These are phyloP conservation scores for Corythaixoides concolor DNA, from an alignment of 2,113 vertebrate species.

Conservation along the genomic window DNA sequence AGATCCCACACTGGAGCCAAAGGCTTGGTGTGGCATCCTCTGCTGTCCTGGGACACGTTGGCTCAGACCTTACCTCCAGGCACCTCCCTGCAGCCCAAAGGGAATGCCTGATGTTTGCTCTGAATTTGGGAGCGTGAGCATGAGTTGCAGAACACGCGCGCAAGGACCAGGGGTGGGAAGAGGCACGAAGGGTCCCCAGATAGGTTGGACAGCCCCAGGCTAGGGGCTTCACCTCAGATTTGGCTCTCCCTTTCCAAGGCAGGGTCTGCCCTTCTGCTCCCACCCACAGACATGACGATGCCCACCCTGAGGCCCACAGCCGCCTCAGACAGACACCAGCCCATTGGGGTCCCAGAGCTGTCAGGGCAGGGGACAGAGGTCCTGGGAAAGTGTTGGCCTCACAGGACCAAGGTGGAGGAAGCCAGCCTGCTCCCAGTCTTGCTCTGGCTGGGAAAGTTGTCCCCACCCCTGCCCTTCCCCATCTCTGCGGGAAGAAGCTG, in stretches of 20 bases:
- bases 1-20: background rate
- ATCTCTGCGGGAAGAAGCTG: background rate
- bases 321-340: fast-evolving
- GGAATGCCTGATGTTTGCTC: background rate
- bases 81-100: background rate
- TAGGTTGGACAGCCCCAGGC: background rate
- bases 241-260: background rate
- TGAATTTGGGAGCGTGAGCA: no score
- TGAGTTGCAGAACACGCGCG: fast-evolving
- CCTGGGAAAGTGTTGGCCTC: background rate
- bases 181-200: background rate
- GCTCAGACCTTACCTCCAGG: background rate
- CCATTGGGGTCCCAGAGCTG: background rate
- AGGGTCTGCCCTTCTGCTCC: no score
- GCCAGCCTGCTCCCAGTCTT: background rate
- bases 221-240: background rate
- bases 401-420: background rate
- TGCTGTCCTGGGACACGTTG: background rate
- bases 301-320: background rate
- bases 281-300: fast-evolving
- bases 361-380: no score
- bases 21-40: background rate
- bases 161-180: background rate
- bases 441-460: background rate
- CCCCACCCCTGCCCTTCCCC: background rate